Evolutionary conservation across 2,113 vertebrate species (phyloP), one percentile per base, ranked within the genome.

Genomic region (Pionites leucogaster): DNA sequence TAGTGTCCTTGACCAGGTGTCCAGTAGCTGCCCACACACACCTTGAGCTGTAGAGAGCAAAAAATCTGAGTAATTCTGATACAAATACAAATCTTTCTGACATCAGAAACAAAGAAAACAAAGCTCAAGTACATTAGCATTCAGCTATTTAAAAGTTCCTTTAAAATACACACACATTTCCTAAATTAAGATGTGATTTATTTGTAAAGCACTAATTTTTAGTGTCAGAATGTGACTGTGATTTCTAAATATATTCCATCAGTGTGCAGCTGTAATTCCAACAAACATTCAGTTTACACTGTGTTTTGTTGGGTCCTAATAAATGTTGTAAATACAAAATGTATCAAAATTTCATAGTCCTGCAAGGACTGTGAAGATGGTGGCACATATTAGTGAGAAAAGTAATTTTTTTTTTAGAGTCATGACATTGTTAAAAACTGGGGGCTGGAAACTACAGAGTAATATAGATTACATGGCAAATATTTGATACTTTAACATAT

Each of bases 181-280:
- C 67, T 69, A 95, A 97, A 92, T 86, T 75, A 96, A 91, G 81
- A 42, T 85, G 92, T 6, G 4, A 76, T 94, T 96, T 96, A 80
- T 97, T 97, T 97, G 78, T 86, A 87, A 95, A 90, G 42, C 33
- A 62, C 60, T 55, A 14, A 91, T 74, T 94, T 84, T 96, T 86
- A 94, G 31, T 95, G 67, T 79, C 64, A 86, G 20, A 63, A 23
- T 47, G 64, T 91, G 92, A 71, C 88, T 96, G 82, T 76, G 92
- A 85, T 88, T 94, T 96, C 96, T 20, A 77, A 93, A 91, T 76
- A 79, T 90, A 79, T 92, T 85, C 57, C 81, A 89, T 95, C 41
- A 55, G 49, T 76, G 70, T 86, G 65, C 68, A 97, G 77, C 93
- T 95, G 64, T 75, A 92, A 78, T 95, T 95, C 84, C 75, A 92